Evolutionary conservation across 2,888 invertebrate species (phyloP).

Genomic region (Diachrysia chrysitis): DNA sequence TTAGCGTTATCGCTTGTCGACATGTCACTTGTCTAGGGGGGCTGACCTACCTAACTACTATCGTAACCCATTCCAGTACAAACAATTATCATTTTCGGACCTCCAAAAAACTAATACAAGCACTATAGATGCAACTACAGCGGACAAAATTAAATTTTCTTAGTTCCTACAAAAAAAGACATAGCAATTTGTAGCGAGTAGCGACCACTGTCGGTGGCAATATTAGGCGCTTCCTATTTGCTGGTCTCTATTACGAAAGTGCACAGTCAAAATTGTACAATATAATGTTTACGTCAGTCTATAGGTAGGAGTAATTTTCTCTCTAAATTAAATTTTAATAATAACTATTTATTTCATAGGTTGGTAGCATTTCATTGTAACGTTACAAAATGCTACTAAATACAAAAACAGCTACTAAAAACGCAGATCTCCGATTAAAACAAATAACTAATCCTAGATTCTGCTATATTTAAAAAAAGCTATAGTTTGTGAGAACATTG

Average conservation of each 20-base stretch:
- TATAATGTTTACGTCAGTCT: neutral
- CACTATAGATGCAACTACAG: conserved; percentile 29
- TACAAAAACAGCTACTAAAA: no score
- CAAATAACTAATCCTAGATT: no score
- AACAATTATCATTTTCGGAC: neutral
- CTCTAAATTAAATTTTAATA: no score
- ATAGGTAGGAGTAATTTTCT: no score
- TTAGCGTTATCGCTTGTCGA: no score
- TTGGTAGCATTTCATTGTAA: no score
- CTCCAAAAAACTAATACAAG: conserved; percentile 8
- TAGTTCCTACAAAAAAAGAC: conserved; percentile 67
- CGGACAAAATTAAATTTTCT: conserved; percentile 59
- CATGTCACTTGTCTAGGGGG: no score
- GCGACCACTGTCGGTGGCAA: conserved; percentile 54
- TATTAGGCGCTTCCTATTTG: conserved; percentile 70
- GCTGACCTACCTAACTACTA: neutral
- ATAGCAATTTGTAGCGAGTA: conserved; percentile 69
- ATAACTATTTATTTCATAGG: no score
- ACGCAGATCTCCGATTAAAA: no score
- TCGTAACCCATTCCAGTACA: neutral
- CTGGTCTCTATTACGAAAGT: conserved; percentile 10
- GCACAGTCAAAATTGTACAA: neutral
- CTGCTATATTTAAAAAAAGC: no score
- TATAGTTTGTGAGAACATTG: no score
- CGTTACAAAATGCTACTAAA: no score